Conservation (phyloP, 1,140 invertebrate genomes). For the Penaeus indicus region DNA sequence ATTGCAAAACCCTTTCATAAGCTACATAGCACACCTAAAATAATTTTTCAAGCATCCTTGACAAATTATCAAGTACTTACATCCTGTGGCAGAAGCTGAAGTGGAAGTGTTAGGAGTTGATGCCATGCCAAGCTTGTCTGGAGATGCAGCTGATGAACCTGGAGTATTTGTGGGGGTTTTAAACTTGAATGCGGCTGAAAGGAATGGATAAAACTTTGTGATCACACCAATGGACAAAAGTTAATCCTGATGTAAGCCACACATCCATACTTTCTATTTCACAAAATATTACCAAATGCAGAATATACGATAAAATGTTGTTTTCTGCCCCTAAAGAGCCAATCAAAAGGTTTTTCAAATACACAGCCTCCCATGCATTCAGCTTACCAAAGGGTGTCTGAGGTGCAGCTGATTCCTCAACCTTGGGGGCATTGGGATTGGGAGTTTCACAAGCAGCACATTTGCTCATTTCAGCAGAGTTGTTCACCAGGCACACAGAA, state of each 20-base stretch:
- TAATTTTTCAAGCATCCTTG: too few relatives aligned
- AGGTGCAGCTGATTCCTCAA: not conserved
- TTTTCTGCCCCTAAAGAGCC: too few relatives aligned
- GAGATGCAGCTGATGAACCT: not conserved
- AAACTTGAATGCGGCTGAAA: slow-evolving; percentile 56
- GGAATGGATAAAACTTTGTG: not conserved
- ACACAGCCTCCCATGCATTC: not conserved
- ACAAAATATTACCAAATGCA: not conserved
- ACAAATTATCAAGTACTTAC: too few relatives aligned
- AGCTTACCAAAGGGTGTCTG: slow-evolving; percentile 46
- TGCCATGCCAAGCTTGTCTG: not conserved
- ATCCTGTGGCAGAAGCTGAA: too few relatives aligned
- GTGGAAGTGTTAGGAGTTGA: not conserved
- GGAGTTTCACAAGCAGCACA: slow-evolving; percentile 76
- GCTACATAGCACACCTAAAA: too few relatives aligned
- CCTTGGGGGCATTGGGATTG: slow-evolving; percentile 68
- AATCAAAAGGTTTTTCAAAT: too few relatives aligned
- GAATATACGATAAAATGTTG: too few relatives aligned
- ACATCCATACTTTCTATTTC: not conserved
- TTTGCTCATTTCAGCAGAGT: slow-evolving; percentile 69
- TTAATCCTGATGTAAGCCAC: not conserved
- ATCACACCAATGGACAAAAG: not conserved
- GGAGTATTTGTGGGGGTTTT: not conserved
- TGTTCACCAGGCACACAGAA: slow-evolving; percentile 71
- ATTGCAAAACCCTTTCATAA: too few relatives aligned